phyloP scores from a whole-genome alignment of 2,888 invertebrate species.

The Melitaea athalia region DNA sequence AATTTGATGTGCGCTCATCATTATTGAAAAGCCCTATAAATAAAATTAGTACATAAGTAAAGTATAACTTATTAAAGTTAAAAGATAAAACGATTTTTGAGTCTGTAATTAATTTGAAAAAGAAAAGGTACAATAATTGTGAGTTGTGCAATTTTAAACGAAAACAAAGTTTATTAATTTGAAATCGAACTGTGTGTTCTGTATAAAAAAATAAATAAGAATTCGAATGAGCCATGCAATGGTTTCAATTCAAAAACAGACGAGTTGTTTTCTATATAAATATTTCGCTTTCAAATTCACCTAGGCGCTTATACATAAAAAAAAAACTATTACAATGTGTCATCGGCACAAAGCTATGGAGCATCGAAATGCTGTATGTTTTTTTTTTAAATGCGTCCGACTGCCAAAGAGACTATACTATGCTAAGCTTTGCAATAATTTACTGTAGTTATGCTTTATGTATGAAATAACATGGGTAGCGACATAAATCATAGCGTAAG shows the following conservation, averaged over 20 bases:
- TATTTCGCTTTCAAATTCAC: conserved; percentile 22
- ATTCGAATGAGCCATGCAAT: conserved; percentile 14
- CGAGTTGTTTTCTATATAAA: conserved; percentile 24
- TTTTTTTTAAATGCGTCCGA: conserved; percentile 9
- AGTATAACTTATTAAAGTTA: too few species aligned
- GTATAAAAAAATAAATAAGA: conserved; percentile 6
- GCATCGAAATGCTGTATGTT: not conserved
- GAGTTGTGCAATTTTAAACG: not conserved
- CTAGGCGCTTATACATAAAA: conserved; percentile 18
- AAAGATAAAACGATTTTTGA: too few species aligned
- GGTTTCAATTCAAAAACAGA: conserved; percentile 10
- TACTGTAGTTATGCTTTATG: not conserved
- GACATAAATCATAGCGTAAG: too few species aligned
- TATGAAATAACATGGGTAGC: too few species aligned
- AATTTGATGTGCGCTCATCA: too few species aligned
- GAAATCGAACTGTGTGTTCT: not conserved
- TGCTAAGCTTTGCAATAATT: not conserved
- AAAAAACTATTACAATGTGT: conserved; percentile 26
- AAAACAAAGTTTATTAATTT: not conserved
- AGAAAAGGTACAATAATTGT: not conserved
- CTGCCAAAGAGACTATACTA: not conserved
- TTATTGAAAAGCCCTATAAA: too few species aligned
- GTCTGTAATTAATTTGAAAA: too few species aligned
- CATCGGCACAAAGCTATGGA: conserved; percentile 15
- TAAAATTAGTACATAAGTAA: too few species aligned